Percentiles rank a stretch among this genome's conserved stretches.
Evolutionary conservation across 2,113 vertebrate species (phyloP).

Genomic region (Brevimyrus niger): DNA sequence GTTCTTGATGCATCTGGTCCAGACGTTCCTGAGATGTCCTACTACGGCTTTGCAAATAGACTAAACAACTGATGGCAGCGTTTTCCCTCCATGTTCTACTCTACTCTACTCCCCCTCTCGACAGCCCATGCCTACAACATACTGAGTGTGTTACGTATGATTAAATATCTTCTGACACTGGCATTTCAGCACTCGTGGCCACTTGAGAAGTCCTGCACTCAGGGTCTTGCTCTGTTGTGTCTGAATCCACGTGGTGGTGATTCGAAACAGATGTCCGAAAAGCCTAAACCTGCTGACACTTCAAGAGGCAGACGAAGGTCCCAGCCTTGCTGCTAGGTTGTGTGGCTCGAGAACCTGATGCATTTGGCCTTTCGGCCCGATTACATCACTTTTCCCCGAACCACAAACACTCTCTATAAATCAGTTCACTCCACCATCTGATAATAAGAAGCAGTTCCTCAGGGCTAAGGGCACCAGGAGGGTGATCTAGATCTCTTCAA

Average conservation of each 20-base stretch:
- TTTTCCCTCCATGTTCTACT: neutral
- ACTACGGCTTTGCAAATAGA: neutral
- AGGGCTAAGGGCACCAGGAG: neutral
- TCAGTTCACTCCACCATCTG: neutral
- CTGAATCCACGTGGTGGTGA: neutral
- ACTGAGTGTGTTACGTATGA: neutral
- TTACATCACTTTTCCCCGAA: neutral
- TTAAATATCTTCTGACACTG: neutral
- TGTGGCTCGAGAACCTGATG: neutral
- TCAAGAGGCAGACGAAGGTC: neutral
- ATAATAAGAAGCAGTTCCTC: neutral
- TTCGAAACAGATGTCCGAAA: neutral
- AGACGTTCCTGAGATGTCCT: neutral
- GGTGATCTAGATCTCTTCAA: neutral
- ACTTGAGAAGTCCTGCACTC: neutral
- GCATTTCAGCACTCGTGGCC: neutral
- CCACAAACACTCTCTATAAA: neutral
- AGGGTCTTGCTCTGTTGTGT: neutral
- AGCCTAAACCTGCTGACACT: neutral
- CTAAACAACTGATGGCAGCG: neutral
- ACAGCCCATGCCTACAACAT: neutral
- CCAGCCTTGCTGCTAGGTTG: neutral
- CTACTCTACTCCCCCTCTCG: neutral
- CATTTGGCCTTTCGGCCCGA: neutral
- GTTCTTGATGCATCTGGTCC: neutral